Base-by-base conservation (phyloP, 2,113 vertebrate species). In the Coracopsis vasa region DNA sequence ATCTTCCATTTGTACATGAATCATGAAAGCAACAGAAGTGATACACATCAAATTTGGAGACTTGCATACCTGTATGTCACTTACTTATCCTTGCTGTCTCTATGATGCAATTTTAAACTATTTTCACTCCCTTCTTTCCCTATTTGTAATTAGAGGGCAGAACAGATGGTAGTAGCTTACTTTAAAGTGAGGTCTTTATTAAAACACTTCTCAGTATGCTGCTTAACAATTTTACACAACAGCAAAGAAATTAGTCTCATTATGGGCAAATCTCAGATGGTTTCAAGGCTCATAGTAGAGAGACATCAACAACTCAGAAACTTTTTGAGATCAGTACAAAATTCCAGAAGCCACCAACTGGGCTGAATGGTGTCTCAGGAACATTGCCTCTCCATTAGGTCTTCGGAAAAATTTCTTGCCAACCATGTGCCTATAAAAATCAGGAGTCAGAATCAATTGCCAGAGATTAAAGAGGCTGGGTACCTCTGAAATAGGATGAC, bases 121-220 rank as follows among this genome's bases (percentile, higher is more conserved):
- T 42, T 64, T 39, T 92, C 33, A 65, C 45, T 80, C 31, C 14
- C 18, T 56, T 58, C 58, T 80, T 80, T 67, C 20, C 27, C n/a
- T 83, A 58, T 95, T 92, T 94, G 84, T 92, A 95, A 96, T 96
- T 92, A 97, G 87, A 94, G 77, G 85, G 39, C 28, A 94, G 70
- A 97, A 93, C 94, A 97, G 96, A 97, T 94, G 88, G 70, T 42
- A 62, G 48, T 28, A 75, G 27, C 66, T 88, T 88, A 35, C 65
- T 95, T 96, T 80, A 96, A 96, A 96, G 61, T 42, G 61, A 67
- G 50, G 48, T 69, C 86, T 97, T 93, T 92, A 94, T 94, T 96
- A 86, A 95, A 96, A 95, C 65, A 74, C 53, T 95, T 92, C 75
- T 91, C 71, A 61, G 60, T 78, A 21, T 60, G 60, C 71, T 94